These are phyloP conservation scores for Trichopria drosophilae DNA, from an alignment of 2,888 invertebrate species.

Conservation along the genomic window DNA sequence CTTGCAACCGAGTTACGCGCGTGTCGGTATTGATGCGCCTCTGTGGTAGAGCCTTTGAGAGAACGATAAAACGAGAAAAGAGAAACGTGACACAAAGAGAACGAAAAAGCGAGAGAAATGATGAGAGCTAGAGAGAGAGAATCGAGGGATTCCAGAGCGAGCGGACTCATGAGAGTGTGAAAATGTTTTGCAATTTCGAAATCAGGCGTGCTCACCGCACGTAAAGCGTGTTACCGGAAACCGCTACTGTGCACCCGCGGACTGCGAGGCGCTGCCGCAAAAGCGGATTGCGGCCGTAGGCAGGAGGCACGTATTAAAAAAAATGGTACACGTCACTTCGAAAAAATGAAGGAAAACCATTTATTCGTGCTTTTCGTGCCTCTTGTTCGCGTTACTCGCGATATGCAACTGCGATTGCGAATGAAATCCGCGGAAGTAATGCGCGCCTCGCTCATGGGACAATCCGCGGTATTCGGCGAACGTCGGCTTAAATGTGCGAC, in stretches of 20 bases:
- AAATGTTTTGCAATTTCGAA: constrained; percentile 57
- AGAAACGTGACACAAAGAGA: constrained; percentile 3
- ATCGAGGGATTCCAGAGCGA: constrained; percentile 21
- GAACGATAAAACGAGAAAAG: constrained; percentile 13
- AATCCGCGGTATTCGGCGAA: no score
- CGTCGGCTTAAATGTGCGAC: no score
- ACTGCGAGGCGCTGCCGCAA: constrained; percentile 47
- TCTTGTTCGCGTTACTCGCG: constrained; percentile 15
- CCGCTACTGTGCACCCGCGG: constrained; percentile 40
- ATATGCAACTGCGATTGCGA: constrained; percentile 4
- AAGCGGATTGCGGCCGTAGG: constrained; percentile 52
- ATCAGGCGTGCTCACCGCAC: constrained; percentile 48
- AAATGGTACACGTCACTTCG: constrained; percentile 25
- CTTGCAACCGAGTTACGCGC: not conserved
- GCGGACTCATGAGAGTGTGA: constrained; percentile 53
- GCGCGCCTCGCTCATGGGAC: no score
- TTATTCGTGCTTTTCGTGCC: constrained; percentile 26
- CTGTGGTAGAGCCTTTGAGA: constrained; percentile 35
- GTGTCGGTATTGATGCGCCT: constrained; percentile 27
- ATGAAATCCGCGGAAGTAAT: constrained; percentile 15
- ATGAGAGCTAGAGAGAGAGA: constrained; percentile 28
- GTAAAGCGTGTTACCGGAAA: constrained; percentile 50
- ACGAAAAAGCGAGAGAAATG: constrained; percentile 4
- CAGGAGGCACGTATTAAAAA: constrained; percentile 44
- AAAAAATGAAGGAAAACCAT: constrained; percentile 23